Conservation (phyloP, 2,113 vertebrate genomes). For the Pan paniscus region DNA sequence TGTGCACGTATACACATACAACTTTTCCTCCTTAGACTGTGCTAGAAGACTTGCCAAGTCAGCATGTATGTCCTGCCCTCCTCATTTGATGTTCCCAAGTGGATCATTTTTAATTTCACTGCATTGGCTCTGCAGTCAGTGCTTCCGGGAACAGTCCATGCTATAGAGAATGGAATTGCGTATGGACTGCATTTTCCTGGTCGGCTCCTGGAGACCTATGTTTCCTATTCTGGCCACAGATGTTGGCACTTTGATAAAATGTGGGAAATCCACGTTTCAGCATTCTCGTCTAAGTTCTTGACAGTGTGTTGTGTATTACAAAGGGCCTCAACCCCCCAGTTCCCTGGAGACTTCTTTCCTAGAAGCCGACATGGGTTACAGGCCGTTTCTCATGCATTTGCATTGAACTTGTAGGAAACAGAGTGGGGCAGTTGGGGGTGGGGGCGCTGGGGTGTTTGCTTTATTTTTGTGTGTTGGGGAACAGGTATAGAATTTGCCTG, state of each 20-base stretch:
- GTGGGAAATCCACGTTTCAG: background rate
- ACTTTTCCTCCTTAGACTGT: background rate
- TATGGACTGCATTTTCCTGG: background rate
- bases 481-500: background rate
- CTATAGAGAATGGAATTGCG: background rate
- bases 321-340: background rate
- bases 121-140: background rate
- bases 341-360: background rate
- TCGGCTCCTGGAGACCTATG: background rate
- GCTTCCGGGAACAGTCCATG: background rate
- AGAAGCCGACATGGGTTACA: background rate
- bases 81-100: background rate
- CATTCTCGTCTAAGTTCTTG: background rate
- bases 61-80: background rate
- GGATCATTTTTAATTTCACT: background rate
- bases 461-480: background rate
- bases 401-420: background rate
- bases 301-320: background rate
- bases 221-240: background rate
- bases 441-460: background rate
- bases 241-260: background rate
- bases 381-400: background rate
- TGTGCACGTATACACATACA: accelerated
- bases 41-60: background rate
- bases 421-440: background rate